Conservation (phyloP, 2,113 vertebrate species). For the Penelope pileata region DNA sequence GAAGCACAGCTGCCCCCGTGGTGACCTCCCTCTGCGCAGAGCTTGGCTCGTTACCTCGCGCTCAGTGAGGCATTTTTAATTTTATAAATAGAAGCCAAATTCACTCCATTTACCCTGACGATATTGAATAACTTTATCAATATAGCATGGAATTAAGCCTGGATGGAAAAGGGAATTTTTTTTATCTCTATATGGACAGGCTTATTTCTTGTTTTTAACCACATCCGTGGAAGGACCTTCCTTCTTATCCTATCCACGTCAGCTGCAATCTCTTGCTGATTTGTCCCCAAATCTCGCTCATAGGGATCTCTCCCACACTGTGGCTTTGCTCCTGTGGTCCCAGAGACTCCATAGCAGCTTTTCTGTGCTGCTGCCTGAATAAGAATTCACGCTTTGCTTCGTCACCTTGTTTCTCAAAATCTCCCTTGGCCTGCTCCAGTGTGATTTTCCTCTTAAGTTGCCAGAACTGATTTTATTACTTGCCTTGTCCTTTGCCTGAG, state of each 20-base stretch:
- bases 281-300: background rate
- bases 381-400: background rate
- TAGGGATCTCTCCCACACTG: background rate
- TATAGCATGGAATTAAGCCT: background rate
- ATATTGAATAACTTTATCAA: background rate
- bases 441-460: background rate
- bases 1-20: background rate
- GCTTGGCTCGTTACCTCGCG: background rate
- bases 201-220: background rate
- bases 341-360: rapidly evolving
- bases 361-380: background rate
- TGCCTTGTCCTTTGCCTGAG: background rate
- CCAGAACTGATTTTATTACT: background rate
- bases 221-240: rapidly evolving
- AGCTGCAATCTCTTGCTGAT: background rate
- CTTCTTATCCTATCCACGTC: rapidly evolving
- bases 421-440: background rate
- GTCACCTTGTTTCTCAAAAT: background rate
- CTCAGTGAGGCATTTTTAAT: background rate
- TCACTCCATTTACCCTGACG: background rate
- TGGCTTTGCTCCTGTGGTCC: background rate
- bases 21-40: background rate
- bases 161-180: background rate
- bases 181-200: rapidly evolving
- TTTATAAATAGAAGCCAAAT: background rate